Evolutionary conservation across 1,140 invertebrate species (phyloP), one percentile per base, ranked within the genome.

Genomic region (Brachionus asplanchnoidis): DNA sequence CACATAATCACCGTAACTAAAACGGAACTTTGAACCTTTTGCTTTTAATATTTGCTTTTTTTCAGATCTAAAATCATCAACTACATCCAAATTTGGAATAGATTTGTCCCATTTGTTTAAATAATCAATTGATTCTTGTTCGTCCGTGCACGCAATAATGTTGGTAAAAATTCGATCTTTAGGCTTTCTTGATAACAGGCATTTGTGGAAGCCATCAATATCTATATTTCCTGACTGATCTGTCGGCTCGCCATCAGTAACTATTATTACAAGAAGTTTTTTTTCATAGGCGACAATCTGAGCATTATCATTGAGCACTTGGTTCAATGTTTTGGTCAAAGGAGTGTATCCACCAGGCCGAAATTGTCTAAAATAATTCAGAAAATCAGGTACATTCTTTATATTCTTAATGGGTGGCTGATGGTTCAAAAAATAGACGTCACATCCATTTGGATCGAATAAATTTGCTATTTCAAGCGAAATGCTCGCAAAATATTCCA

Each of bases 1-100:
- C 23, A 84, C 82, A 56, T 84, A 84, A 73, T 84, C 82, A 44
- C 82, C 65, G 36, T 70, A 84, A 2, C 50, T 56, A 36, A 84
- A 84, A 17, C 42, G 26, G 26, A 42, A 84, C 11, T 53, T 84
- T n/a, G 26, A 40, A 8, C 82, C 82, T n/a, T 46, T 46, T n/a
- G 20, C 36, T 84, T 46, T 32, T 70, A 46, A 42, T n/a, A 84
- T 36, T 68, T 84, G 42, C 28, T 32, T 17, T 70, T 84, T 84
- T 70, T 84, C 82, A 36, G n/a, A 70, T 46, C 60, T 68, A 68
- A 70, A 84, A 70, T 70, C 65, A 73, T 84, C 82, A 5, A 68
- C 60, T 12, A 84, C 82, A 73, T 84, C 82, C 17, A 84, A 68
- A 84, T 73, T 68, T 0, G 28, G 8, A 5, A 84, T 44, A 11